Evolutionary conservation across 2,113 vertebrate species (phyloP).

Genomic region (Lanius collurio): DNA sequence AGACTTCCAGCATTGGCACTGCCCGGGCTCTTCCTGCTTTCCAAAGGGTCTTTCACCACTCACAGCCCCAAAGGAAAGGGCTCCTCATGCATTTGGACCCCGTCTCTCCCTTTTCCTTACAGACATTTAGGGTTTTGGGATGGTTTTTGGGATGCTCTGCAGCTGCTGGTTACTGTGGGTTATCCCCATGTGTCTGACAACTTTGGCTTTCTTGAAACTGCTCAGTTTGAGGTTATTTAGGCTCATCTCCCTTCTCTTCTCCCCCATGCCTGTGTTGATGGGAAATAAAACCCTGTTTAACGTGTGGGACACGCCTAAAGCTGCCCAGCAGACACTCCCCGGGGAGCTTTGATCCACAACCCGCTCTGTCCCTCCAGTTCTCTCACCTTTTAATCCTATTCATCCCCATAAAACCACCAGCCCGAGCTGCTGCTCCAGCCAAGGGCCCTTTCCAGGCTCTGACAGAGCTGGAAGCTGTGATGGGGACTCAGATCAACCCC

Average conservation of each 20-base stretch:
- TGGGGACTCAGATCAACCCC: background rate
- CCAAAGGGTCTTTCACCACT: rapidly evolving
- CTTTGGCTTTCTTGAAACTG: background rate
- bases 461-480: background rate
- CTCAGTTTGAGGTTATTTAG: background rate
- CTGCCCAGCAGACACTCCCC: background rate
- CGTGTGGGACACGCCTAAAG: background rate
- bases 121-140: background rate
- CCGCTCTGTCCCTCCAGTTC: background rate
- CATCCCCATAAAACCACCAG: background rate
- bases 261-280: rapidly evolving
- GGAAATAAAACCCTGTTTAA: background rate
- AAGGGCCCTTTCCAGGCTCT: background rate
- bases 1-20: background rate
- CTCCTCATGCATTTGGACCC: background rate
- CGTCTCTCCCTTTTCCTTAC: background rate
- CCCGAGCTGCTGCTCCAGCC: background rate
- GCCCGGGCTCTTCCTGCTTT: background rate
- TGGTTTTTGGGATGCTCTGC: background rate
- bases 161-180: rapidly evolving
- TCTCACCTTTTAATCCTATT: background rate
- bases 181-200: rapidly evolving
- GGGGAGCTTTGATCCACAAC: background rate
- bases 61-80: background rate
- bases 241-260: background rate